Base-by-base conservation (phyloP, 1,140 invertebrate genomes). In the Drosophila sechellia region DNA sequence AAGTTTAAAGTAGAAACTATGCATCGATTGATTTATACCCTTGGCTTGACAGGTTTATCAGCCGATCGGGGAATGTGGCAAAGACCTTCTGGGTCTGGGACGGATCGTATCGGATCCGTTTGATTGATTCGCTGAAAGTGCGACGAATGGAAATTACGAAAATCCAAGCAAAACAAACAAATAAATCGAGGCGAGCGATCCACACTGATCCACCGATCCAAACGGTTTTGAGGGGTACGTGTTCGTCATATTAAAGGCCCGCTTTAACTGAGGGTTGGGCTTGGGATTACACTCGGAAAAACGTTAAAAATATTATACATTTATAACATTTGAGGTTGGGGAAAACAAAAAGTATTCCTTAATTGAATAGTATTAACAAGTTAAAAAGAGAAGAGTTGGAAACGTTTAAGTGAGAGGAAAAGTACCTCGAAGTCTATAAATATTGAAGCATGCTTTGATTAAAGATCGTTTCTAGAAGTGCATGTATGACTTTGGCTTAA, bases 71-170 rank as follows among this genome's bases (percentile, higher is more conserved):
- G 75, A 68, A 75, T 81, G 74, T 87, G 79, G 63, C 75, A 79
- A 65, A 63, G 58, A 78, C 81, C 81, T 87, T 86, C 75, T 22
- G 20, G 60, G 27, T 60, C 34, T 53, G 34, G 53, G 37, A 25
- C 59, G 59, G 35, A 63, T 66, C 63, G 58, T 60, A 60, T 46
- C 39, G 56, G 56, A 31, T 31, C 25, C 13, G 35, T 68, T 64
- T 65, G 71, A 86, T 86, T 78, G 83, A 86, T 86, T 76, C 75
- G 83, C 77, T 77, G 81, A 86, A 86, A 86, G 81, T 78, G 20
- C 71, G 50, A 49, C 66, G 76, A 80, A 81, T 85, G 81, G 81
- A 81, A 85, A 85, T 85, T 80, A 79, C 66, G 68, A 57, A 60
- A 58, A 69, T 52, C 73, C 69, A 66, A 61, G 57, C 79, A 71